Base-by-base conservation (phyloP, 2,113 vertebrate species). In the Lota lota region DNA sequence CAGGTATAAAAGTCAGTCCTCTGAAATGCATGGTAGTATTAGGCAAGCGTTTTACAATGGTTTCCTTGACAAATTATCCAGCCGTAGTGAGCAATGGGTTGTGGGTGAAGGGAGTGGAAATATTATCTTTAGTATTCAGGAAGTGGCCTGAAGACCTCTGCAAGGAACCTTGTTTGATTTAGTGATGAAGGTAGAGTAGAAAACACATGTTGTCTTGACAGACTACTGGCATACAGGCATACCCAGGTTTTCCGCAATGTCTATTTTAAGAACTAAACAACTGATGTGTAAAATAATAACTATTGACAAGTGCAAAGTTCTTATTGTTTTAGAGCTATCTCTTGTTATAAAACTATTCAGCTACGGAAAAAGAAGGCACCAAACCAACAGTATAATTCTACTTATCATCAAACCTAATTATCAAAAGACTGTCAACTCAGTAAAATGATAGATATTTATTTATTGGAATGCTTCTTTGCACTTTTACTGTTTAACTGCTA, bases 41-140 rank as follows among this genome's bases (percentile, higher is more conserved):
- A 47, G 40, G 40, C 40, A 47, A 47, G 40, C 40, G 1, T 12
- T 14, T 47, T 47, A 47, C 8, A 47, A 47, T 47, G 40, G 7
- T 47, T 47, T 47, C 40, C 40, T 47, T 47, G 40, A 47, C 7
- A 11, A 70, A 68, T 69, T 68, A 70, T 82, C 72, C 67, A 81
- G 70, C 62, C 14, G 69, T 75, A 69, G 72, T 78, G 73, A 80
- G 71, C 64, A 74, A 69, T 61, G 50, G 80, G 70, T 85, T 81
- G 2, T 84, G 80, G 82, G 80, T 87, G 77, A 47, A 47, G 40
- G 40, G 8, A 85, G 75, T 79, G 72, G 73, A 66, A 59, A 66
- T 73, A 66, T 61, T 73, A 28, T 73, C 40, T 47, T 47, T 14
- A 47, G 10, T 47, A 47, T 1, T 4, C 62, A 74, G 67, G 61